Base-by-base conservation (phyloP, 2,797 vertebrate genomes). In the Alosa sapidissima region DNA sequence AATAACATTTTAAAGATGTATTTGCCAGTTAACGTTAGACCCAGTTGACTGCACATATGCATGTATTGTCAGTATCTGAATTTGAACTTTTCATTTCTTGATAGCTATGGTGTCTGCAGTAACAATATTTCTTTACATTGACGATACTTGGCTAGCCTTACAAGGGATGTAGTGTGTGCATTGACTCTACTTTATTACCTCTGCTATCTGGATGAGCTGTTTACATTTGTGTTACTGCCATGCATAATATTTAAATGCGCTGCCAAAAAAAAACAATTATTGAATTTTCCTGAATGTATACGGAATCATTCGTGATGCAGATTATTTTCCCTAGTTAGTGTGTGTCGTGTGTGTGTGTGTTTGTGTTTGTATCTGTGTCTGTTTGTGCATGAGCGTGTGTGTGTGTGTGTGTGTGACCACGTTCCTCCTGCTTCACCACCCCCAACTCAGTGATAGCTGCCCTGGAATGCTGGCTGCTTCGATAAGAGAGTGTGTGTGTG, bases 401-500 rank as follows among this genome's bases (percentile, higher is more conserved):
- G 72, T 78, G 68, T 45, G 36, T 78, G 72, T 47, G 16, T 78
- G 16, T 78, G 36, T 47, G 41, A 19, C 36, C 7, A 16, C 14
- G 68, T 65, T 65, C 62, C 62, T 65, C 60, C 7, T 65, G 24
- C 24, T 28, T 33, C 24, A 11, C 24, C 2, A 19, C 62, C 24
- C 28, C 8, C 65, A 13, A 47, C 36, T 47, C 36, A 47, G 36
- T 78, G 16, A 78, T 14, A 21, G 72, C 41, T 78, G 36, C 72
- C 1, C 6, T 41, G 72, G 72, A 78, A 78, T 78, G 72, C 72
- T 78, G 72, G 72, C 36, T 45, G 72, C 41, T n/a, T 78, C 41
- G 72, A 78, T 78, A 78, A 78, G 72, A 47, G 72, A 21, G 72
- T 47, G 72, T 78, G 36, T 47, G 68, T 41, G 68, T 45, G 68